Conservation (phyloP, 2,113 vertebrate species). For the Ivindomyrus marchei region DNA sequence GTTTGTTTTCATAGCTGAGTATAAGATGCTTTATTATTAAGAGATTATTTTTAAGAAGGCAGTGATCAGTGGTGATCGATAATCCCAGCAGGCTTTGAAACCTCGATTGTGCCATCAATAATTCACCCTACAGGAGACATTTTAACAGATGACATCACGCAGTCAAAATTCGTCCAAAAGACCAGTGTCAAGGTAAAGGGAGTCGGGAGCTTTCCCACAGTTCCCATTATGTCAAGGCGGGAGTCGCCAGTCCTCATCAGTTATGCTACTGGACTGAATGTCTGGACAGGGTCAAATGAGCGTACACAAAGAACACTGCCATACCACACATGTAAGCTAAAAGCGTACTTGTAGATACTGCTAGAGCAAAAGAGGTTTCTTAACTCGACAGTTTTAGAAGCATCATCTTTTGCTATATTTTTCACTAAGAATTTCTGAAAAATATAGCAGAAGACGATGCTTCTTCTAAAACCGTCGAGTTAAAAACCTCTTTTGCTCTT, state of each 20-base stretch:
- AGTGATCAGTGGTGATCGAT: neutral
- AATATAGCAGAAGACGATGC: neutral
- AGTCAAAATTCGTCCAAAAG: neutral
- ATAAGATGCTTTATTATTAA: neutral
- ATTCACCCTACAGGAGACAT: neutral
- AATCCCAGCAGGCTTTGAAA: neutral
- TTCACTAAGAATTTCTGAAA: neutral
- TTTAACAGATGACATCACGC: neutral
- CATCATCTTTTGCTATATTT: neutral
- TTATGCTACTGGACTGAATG: neutral
- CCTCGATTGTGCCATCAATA: neutral
- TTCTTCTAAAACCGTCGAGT: neutral
- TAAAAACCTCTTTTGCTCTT: slow-evolving; percentile 18
- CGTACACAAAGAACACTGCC: neutral
- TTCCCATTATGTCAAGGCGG: neutral
- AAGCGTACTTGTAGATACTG: neutral
- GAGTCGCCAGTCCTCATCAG: neutral
- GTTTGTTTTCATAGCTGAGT: neutral
- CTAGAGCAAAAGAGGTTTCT: slow-evolving; percentile 15
- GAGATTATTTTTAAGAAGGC: neutral
- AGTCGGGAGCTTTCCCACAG: neutral
- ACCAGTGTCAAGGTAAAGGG: neutral
- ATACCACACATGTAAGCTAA: neutral
- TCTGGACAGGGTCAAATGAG: neutral
- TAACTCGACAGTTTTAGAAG: neutral